A percentile compares a stretch with the other conserved stretches of the same genome.
Evolutionary conservation across 2,113 vertebrate species (phyloP).

Genomic region (Pachypanchax playfairii): DNA sequence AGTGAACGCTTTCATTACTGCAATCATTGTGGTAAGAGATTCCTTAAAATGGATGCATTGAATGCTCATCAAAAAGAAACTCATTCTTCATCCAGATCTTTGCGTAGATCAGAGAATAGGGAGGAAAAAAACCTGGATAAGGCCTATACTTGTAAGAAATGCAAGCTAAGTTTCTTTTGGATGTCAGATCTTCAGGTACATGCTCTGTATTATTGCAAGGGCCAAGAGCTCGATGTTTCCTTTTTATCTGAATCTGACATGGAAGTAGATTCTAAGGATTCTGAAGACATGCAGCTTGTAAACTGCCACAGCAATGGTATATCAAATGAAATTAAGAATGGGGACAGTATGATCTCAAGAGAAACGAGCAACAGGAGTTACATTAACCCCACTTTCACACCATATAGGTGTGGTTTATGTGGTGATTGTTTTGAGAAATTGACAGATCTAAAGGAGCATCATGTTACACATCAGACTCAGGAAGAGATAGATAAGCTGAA

Average conservation of each 20-base stretch:
- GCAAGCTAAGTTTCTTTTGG: slow-evolving; percentile 80
- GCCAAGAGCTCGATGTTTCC: slow-evolving; percentile 45
- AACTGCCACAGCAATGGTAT: slow-evolving; percentile 57
- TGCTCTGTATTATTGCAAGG: slow-evolving; percentile 75
- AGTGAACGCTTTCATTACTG: slow-evolving; percentile 78
- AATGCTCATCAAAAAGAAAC: slow-evolving; percentile 77
- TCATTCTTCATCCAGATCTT: slow-evolving; percentile 36
- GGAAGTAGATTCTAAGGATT: slow-evolving; percentile 38
- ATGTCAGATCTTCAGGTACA: slow-evolving; percentile 82
- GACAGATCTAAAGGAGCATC: slow-evolving; percentile 75
- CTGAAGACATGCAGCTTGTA: slow-evolving; percentile 25
- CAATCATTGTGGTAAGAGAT: slow-evolving; percentile 79
- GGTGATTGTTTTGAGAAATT: slow-evolving; percentile 75
- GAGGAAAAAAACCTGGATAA: slow-evolving; percentile 68
- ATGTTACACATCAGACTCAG: slow-evolving; percentile 72
- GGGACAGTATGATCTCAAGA: slow-evolving; percentile 28
- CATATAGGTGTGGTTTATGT: slow-evolving; percentile 80
- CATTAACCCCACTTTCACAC: slow-evolving; percentile 44
- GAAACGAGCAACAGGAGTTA: slow-evolving; percentile 22
- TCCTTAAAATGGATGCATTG: slow-evolving; percentile 76
- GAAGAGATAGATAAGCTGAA: slow-evolving; percentile 69
- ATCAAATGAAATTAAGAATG: slow-evolving; percentile 46
- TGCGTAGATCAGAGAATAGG: slow-evolving; percentile 54
- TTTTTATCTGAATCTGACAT: slow-evolving; percentile 47
- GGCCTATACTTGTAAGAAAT: slow-evolving; percentile 77